Evolutionary conservation across 1,140 invertebrate species (phyloP).

Genomic region (Metaphire vulgaris): DNA sequence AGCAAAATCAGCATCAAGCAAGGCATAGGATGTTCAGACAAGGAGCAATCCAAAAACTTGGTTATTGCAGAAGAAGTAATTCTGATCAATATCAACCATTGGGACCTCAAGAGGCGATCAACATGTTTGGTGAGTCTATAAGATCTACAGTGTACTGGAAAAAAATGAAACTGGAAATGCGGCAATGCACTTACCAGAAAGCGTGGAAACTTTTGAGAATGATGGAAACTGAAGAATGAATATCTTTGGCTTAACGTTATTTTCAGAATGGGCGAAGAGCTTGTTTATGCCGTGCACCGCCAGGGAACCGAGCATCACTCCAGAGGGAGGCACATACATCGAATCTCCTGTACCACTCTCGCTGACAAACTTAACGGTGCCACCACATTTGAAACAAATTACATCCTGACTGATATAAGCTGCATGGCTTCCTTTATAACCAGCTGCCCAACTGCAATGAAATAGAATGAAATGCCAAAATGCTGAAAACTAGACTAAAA

Average conservation of each 20-base stretch:
- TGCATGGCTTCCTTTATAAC: constrained; percentile 40
- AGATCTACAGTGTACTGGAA: too few relatives aligned
- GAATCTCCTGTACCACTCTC: constrained; percentile 39
- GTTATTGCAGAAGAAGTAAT: too few relatives aligned
- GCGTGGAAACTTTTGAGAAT: constrained; percentile 41
- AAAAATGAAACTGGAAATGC: too few relatives aligned
- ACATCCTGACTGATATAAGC: constrained; percentile 43
- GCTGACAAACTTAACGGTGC: constrained; percentile 42
- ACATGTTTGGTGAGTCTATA: too few relatives aligned
- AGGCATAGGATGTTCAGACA: too few relatives aligned
- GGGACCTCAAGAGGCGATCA: too few relatives aligned
- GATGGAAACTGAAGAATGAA: constrained; percentile 42
- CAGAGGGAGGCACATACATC: constrained; percentile 39
- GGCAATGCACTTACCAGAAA: constrained; percentile 2
- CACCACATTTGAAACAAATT: constrained; percentile 44
- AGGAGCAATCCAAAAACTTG: too few relatives aligned
- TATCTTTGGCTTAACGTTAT: constrained; percentile 43
- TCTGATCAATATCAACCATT: too few relatives aligned
- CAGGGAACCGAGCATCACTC: constrained; percentile 41
- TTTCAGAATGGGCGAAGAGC: constrained; percentile 43
- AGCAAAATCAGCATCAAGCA: too few relatives aligned
- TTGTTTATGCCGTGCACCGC: constrained; percentile 43
- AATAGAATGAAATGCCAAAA: too few relatives aligned
- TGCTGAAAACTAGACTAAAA: too few relatives aligned
- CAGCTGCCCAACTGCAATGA: constrained; percentile 45